Percentiles rank a stretch among this genome's conserved stretches.
These are phyloP conservation scores for Tyrophagus putrescentiae DNA, from an alignment of 1,140 invertebrate species.

Conservation along the genomic window DNA sequence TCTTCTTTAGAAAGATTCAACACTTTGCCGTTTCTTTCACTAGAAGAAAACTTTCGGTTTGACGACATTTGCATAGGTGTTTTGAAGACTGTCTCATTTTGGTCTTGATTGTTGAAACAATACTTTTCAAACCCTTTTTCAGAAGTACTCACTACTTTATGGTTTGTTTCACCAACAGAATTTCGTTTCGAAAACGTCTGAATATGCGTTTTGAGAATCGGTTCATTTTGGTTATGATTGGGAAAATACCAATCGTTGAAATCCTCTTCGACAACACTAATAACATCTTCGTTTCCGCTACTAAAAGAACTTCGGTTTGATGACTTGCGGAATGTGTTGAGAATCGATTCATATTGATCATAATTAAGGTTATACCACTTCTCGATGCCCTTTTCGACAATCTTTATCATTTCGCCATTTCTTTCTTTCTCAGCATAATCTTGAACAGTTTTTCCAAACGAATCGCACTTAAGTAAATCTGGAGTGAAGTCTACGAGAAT, in stretches of 20 bases:
- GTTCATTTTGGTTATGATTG: not conserved
- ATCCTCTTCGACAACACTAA: too few species aligned
- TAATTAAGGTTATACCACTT: conserved; percentile 10
- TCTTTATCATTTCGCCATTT: not conserved
- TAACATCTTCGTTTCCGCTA: too few species aligned
- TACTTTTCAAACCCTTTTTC: not conserved
- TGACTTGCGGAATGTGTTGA: too few species aligned
- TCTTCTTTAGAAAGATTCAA: too few species aligned
- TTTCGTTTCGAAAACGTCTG: too few species aligned
- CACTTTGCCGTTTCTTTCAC: too few species aligned
- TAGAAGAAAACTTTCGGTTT: too few species aligned
- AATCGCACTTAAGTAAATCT: conserved; percentile 17
- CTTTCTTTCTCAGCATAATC: conserved; percentile 5
- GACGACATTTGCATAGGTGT: not conserved
- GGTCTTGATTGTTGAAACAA: not conserved
- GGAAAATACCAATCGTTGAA: not conserved
- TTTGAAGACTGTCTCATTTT: not conserved
- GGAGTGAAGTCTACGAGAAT: not conserved
- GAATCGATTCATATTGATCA: too few species aligned
- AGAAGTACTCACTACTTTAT: not conserved
- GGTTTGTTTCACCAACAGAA: not conserved
- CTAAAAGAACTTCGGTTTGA: too few species aligned
- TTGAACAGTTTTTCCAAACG: conserved; percentile 10
- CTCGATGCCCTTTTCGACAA: not conserved
- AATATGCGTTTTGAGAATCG: not conserved